Conservation (phyloP, 2,113 vertebrate genomes). For the Prietella phreatophila region DNA sequence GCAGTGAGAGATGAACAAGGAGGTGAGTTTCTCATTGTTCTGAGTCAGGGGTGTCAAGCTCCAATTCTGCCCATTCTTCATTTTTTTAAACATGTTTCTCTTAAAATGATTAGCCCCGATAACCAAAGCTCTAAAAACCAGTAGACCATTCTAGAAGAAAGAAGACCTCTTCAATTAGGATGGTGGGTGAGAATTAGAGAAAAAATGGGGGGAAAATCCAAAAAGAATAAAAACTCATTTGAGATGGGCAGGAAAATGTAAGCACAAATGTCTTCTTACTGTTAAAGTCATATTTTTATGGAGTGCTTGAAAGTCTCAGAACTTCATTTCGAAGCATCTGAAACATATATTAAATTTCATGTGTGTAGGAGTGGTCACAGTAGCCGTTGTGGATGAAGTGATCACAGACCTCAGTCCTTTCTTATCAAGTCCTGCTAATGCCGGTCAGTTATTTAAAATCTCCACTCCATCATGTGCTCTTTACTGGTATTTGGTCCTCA, state of each 20-base stretch:
- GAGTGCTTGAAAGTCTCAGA: not conserved
- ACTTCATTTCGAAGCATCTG: not conserved
- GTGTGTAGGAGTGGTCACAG: constrained; percentile 60
- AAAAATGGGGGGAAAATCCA: not conserved
- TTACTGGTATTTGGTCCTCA: not conserved
- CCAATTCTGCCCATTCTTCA: not conserved
- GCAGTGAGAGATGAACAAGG: constrained; percentile 66
- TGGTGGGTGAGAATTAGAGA: not conserved
- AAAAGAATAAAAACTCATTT: not conserved
- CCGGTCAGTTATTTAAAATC: not conserved
- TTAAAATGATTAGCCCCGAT: not conserved
- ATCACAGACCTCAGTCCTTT: constrained; percentile 56
- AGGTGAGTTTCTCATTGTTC: constrained; percentile 56
- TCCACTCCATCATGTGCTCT: not conserved
- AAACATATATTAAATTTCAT: not conserved
- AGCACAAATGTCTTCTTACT: not conserved
- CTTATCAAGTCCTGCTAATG: constrained; percentile 46
- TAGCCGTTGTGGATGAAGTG: constrained; percentile 62
- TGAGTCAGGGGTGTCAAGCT: not conserved
- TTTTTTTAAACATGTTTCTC: not conserved
- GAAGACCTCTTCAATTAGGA: not conserved
- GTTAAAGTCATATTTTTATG: too few relatives aligned
- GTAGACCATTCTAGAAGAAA: not conserved
- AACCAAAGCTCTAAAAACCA: not conserved
- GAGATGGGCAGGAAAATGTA: not conserved